phyloP scores from a whole-genome alignment of 1,140 invertebrate species.

The Trachymyrmex cornetzi region DNA sequence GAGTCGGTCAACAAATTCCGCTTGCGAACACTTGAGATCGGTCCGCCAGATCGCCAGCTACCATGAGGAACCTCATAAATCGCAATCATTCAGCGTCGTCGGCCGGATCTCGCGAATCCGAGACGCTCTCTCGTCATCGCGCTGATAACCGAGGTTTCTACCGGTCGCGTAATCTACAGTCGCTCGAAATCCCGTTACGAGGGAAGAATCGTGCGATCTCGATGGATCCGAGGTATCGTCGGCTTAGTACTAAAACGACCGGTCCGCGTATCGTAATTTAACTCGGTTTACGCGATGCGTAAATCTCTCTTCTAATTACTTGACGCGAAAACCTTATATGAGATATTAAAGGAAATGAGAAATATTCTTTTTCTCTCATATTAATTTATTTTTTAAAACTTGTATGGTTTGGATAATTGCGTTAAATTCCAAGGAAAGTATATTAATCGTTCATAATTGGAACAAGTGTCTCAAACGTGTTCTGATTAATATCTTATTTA shows the following conservation, averaged over 20 bases:
- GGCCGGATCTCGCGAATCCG: constrained; percentile 31
- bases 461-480: too few species aligned
- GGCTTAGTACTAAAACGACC: constrained; percentile 26
- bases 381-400: background rate
- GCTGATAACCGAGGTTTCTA: constrained; percentile 32
- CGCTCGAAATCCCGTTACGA: constrained; percentile 44
- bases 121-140: constrained; percentile 43
- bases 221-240: constrained; percentile 22
- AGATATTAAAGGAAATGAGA: background rate
- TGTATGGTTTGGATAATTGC: background rate
- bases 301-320: background rate
- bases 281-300: background rate
- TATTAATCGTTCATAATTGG: constrained; percentile 1
- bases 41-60: constrained; percentile 34
- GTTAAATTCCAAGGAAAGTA: background rate
- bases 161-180: constrained; percentile 56
- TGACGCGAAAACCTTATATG: background rate
- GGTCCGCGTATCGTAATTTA: constrained; percentile 20
- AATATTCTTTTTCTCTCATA: background rate
- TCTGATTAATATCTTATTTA: background rate
- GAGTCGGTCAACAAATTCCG: constrained; percentile 14
- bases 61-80: constrained; percentile 62
- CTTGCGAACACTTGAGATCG: constrained; percentile 38
- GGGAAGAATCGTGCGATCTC: constrained; percentile 57
- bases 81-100: constrained; percentile 61